Conservation (phyloP, 1,140 invertebrate genomes). For the Bombus terrestris region DNA sequence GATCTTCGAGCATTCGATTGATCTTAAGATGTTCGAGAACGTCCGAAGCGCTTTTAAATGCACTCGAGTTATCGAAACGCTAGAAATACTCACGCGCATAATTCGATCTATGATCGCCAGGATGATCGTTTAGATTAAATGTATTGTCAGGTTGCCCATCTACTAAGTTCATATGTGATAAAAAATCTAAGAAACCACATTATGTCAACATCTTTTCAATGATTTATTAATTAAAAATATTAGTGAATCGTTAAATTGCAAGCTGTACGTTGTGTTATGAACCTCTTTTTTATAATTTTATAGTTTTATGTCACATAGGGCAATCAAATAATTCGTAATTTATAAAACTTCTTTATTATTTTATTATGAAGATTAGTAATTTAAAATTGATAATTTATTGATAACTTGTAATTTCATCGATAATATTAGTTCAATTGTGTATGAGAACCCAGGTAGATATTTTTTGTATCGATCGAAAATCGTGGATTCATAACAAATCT, state of each 20-base stretch:
- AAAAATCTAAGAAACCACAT: not conserved
- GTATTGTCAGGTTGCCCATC: not conserved
- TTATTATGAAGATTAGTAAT: too few relatives aligned
- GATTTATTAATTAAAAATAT: not conserved
- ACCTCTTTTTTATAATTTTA: too few relatives aligned
- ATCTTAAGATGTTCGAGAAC: not conserved
- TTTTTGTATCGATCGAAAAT: too few relatives aligned
- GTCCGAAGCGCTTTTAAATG: not conserved
- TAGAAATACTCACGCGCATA: not conserved
- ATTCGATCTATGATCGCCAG: not conserved
- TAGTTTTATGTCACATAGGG: too few relatives aligned
- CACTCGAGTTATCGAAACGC: slow-evolving; percentile 2
- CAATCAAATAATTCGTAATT: too few relatives aligned
- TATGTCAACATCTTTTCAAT: not conserved
- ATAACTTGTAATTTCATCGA: too few relatives aligned
- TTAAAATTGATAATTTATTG: too few relatives aligned
- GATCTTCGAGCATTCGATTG: not conserved
- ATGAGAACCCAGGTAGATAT: too few relatives aligned
- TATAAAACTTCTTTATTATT: too few relatives aligned
- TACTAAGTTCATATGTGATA: not conserved
- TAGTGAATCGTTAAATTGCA: too few relatives aligned
- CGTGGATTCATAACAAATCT: too few relatives aligned
- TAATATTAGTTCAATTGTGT: too few relatives aligned
- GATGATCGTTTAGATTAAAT: not conserved
- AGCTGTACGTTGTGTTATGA: not conserved